Conservation (phyloP, 2,797 vertebrate species). For the Myripristis jacobus region DNA sequence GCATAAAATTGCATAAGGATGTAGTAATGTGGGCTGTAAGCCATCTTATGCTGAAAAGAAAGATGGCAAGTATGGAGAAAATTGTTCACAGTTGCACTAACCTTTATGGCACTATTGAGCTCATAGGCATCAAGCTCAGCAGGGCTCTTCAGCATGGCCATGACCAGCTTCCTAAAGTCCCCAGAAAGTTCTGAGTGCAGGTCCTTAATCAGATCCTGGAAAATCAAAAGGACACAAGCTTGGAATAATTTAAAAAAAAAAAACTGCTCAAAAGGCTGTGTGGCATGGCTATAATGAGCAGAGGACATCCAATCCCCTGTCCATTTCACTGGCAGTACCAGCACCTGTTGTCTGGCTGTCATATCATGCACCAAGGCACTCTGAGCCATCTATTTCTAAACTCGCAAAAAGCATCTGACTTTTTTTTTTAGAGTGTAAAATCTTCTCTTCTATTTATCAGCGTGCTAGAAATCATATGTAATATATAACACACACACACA, state of each 20-base stretch:
- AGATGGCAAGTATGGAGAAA: background rate
- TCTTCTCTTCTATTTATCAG: too few species aligned
- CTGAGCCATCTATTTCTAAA: background rate
- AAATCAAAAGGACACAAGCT: slow-evolving; percentile 47
- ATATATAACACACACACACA: too few species aligned
- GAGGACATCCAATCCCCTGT: slow-evolving; percentile 52
- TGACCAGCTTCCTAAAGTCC: slow-evolving; percentile 93
- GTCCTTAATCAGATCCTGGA: slow-evolving; percentile 96
- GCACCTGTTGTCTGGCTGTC: slow-evolving; percentile 58
- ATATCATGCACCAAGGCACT: background rate
- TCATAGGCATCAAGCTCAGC: slow-evolving; percentile 88
- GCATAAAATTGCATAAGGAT: background rate
- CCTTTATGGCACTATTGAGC: slow-evolving; percentile 94
- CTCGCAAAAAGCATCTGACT: slow-evolving; percentile 5
- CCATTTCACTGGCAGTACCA: slow-evolving; percentile 40
- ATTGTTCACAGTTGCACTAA: slow-evolving; percentile 61
- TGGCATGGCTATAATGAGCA: slow-evolving; percentile 41
- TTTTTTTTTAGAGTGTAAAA: background rate
- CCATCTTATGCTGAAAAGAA: background rate
- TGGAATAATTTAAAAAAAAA: slow-evolving; percentile 48
- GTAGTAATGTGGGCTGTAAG: background rate
- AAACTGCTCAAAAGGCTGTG: slow-evolving; percentile 9
- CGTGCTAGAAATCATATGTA: too few species aligned
- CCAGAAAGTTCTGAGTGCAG: slow-evolving; percentile 97
- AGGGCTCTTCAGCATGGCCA: slow-evolving; percentile 92